These are phyloP conservation scores for Agrilus planipennis DNA, from an alignment of 1,140 invertebrate species.

Conservation along the genomic window DNA sequence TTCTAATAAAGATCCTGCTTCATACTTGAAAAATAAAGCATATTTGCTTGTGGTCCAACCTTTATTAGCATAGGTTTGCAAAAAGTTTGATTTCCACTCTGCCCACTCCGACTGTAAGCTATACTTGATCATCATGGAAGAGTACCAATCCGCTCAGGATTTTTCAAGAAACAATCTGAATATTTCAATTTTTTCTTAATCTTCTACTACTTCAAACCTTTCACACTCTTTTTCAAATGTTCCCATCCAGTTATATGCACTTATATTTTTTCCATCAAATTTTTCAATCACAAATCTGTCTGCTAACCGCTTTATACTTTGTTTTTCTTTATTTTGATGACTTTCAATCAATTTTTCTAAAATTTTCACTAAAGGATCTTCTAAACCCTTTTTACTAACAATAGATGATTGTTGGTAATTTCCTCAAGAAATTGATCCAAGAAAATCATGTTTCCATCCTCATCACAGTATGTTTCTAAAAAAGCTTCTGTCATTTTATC, in stretches of 20 bases:
- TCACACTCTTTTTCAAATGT: constrained; percentile 22
- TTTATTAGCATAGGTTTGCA: constrained; percentile 26
- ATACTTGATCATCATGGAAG: constrained; percentile 23
- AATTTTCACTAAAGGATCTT: no score
- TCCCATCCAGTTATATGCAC: constrained; percentile 25
- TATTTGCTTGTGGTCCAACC: constrained; percentile 25
- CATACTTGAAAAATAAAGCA: constrained; percentile 24
- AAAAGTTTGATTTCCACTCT: constrained; percentile 26
- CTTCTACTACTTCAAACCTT: constrained; percentile 20
- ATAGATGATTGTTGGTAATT: no score
- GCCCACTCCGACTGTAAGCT: constrained; percentile 23
- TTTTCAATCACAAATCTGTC: constrained; percentile 17
- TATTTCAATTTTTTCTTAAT: constrained; percentile 22
- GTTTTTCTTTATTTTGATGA: no score
- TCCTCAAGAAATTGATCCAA: no score
- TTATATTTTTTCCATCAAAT: constrained; percentile 20
- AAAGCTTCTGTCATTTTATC: no score
- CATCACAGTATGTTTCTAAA: no score
- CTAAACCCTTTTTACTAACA: no score
- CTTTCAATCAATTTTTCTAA: no score
- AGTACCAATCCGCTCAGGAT: constrained; percentile 26
- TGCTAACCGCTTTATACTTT: constrained; percentile 3
- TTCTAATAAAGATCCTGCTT: constrained; percentile 23
- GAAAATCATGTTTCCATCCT: no score
- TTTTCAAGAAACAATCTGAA: constrained; percentile 25